Evolutionary conservation across 2,888 invertebrate genomes (phyloP), one percentile per base, ranked within the genome.

Genomic region (Ctenicera cuprea): DNA sequence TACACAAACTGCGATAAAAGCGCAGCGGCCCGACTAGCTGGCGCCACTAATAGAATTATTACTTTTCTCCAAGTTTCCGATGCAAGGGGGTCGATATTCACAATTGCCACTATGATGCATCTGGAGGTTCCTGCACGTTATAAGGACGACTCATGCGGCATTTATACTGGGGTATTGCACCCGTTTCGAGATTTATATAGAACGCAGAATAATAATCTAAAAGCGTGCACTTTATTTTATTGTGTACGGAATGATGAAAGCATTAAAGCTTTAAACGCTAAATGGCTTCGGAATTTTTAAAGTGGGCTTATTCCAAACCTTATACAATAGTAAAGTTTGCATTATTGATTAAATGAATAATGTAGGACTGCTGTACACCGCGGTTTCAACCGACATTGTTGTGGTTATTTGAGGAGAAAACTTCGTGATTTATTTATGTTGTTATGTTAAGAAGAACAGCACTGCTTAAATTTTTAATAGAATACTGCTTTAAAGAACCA

Each of bases 11-110:
- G 66, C 72, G 57, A 62, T 72, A 72, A 69, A 69, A 75, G 66
- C 72, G 59, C 64, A 66, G 70, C 71, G 57, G 62, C 59, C 71
- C 75, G 75, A 69, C 75, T 67, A 41, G 48, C 65, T 54, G 75
- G 71, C 75, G 75, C 75, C 75, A 43, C 62, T 69, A 69, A 75
- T 75, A 72, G 66, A 75, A 72, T 75, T 72, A 75, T 72, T 75
- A 70, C 75, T 71, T 72, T 72, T 75, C 72, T 54, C 57, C 61
- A 12, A 71, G 45, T 33, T 52, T 70, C 37, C 71, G 43, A 64
- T 70, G 69, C 33, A 50, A 26, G 41, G 5, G 63, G 71, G 63
- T 71, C 71, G 71, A 71, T 71, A 71, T 71, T 71, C 45, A 71
- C 71, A 64, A 71, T 71, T 57, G 71, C 33, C n/a, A 41, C 48